Evolutionary conservation across 2,888 invertebrate species (phyloP), one percentile per base, ranked within the genome.

Genomic region (Punctoribates punctum): DNA sequence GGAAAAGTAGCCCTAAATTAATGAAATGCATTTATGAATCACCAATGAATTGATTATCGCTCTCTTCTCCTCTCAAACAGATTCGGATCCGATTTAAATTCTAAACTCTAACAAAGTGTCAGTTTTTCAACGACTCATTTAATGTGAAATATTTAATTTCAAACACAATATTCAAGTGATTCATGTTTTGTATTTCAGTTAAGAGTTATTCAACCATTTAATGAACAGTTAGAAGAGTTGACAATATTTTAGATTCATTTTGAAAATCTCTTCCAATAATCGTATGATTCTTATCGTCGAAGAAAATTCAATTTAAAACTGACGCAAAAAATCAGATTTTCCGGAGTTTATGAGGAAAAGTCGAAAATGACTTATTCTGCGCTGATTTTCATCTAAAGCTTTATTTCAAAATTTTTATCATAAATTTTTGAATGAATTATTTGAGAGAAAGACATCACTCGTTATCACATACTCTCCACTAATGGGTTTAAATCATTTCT

Each of bases 21-120:
- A 65, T 65, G 65, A 27, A 65, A 29, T 34, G 65, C 65, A 65
- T 65, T 65, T 65, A 65, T 65, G 65, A 65, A 65, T 65, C 65
- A 65, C 23, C 65, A 65, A 65, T 34, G 65, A 65, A 65, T 65
- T 65, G 65, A 34, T 65, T 65, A 65, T 25, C 27, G 29, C 27
- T 65, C 23, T 65, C 27, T 29, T 65, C 23, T 65, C 9, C 23
- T 65, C 29, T 8, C 27, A 65, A 13, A 17, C 6, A 13, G 1
- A 65, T 29, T 65, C 13, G n/a, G 8, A 65, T 65, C 25, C 6
- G 29, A 65, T 23, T 57, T 57, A 23, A 25, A 57, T 9, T n/a
- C 9, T 17, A 3, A 20, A 57, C 3, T 23, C 20, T 17, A 57
- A 25, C 20, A 23, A 65, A 65, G 1, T 65, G 34, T 65, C 65